A percentile compares a stretch with the other conserved stretches of the same genome.
Evolutionary conservation across 2,888 invertebrate genomes (phyloP).

Genomic region (Tachina grossa): DNA sequence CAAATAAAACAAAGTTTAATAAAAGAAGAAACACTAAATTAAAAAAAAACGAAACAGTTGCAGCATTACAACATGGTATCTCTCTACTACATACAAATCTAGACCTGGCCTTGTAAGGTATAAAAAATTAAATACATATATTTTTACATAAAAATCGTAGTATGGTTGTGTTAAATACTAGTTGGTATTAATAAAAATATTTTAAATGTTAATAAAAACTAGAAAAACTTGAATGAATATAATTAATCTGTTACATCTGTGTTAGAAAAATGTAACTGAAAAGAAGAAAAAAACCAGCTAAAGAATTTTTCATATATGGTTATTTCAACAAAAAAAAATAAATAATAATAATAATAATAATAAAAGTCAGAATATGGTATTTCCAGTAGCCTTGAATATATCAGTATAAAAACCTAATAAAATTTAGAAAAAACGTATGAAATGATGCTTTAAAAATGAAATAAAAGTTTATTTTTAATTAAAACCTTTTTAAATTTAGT

Average conservation of each 20-base stretch:
- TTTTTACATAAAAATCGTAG: conserved; percentile 7
- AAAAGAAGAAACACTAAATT: neutral
- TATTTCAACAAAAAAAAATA: neutral
- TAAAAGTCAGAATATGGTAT: neutral
- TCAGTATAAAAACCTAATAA: neutral
- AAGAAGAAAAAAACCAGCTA: neutral
- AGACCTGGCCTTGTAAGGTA: conserved; percentile 50
- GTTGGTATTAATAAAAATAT: conserved; percentile 3
- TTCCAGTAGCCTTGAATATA: neutral
- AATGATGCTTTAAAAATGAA: neutral
- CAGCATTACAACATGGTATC: conserved; percentile 30
- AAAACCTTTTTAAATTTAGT: too few species aligned
- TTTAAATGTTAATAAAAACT: conserved; percentile 5
- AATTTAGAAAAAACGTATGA: neutral
- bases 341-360: neutral
- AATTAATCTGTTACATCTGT: neutral
- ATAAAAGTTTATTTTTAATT: neutral
- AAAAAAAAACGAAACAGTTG: conserved; percentile 5
- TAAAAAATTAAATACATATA: conserved; percentile 9
- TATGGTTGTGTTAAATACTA: neutral
- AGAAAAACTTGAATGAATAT: conserved; percentile 44
- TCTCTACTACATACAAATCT: conserved; percentile 23
- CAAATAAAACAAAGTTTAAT: neutral
- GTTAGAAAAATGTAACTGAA: neutral
- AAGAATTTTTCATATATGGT: neutral